phyloP scores from a whole-genome alignment of 2,888 invertebrate genomes.

The Eupithecia pulchellata region DNA sequence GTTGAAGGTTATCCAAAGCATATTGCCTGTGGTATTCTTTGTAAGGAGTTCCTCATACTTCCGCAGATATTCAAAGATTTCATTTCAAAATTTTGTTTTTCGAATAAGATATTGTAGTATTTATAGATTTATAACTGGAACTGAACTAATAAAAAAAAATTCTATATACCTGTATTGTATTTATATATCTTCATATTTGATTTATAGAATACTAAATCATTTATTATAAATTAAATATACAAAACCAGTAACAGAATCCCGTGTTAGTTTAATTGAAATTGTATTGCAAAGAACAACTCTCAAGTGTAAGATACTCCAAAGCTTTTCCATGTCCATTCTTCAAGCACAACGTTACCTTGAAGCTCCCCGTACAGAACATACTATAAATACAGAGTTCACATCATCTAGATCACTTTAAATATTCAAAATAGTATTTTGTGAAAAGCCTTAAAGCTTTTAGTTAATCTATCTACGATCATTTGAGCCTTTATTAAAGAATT shows the following conservation, averaged over 20 bases:
- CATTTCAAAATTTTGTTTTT: not conserved
- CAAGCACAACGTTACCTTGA: not conserved
- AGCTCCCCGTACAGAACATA: not conserved
- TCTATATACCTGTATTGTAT: too few species aligned
- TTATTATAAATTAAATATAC: not conserved
- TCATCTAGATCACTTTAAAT: not conserved
- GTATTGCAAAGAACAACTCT: not conserved
- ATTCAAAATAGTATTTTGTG: not conserved
- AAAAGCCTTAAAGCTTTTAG: not conserved
- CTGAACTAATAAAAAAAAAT: not conserved
- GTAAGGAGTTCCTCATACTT: not conserved
- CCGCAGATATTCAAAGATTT: not conserved
- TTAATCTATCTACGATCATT: not conserved
- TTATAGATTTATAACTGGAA: not conserved
- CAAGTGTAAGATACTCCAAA: not conserved
- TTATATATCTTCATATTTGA: too few species aligned
- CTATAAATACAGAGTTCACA: not conserved
- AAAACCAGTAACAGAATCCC: not conserved
- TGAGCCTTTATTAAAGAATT: slow-evolving; percentile 8
- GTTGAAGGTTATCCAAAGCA: not conserved
- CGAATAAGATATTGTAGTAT: not conserved
- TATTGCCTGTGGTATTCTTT: not conserved
- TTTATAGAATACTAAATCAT: not conserved
- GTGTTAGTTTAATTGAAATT: not conserved
- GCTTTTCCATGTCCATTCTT: not conserved